Percentiles rank a stretch among this genome's conserved stretches.
phyloP scores from a whole-genome alignment of 2,113 vertebrate species.

The Aegotheles bennettii region DNA sequence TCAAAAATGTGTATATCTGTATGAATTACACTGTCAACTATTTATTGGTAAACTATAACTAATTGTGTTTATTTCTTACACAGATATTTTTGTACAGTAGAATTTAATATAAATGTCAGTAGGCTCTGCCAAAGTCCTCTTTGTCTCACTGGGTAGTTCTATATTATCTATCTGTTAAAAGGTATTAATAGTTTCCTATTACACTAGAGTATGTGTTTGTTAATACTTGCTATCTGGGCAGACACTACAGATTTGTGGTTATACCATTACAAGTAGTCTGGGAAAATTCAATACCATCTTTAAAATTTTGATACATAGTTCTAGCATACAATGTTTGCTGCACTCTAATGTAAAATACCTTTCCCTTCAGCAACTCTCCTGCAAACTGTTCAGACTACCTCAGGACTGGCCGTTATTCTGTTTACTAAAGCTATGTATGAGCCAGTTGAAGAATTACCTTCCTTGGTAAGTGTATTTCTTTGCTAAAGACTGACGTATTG shows the following conservation, averaged over 20 bases:
- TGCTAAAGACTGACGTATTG: neutral
- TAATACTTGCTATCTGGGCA: neutral
- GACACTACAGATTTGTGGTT: neutral
- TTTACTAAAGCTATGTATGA: slow-evolving; percentile 81
- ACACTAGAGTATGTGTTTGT: neutral
- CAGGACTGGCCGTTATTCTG: slow-evolving; percentile 87
- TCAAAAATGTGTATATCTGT: neutral
- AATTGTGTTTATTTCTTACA: neutral
- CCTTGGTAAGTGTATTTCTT: slow-evolving; percentile 77
- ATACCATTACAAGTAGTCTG: neutral
- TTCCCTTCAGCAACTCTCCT: slow-evolving; percentile 79
- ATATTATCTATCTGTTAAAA: neutral
- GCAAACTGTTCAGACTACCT: slow-evolving; percentile 87
- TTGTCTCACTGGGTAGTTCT: neutral
- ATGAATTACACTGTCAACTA: neutral
- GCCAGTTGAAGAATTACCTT: slow-evolving; percentile 75
- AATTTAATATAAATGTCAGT: neutral
- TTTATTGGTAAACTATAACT: neutral
- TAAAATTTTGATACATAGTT: neutral
- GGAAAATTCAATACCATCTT: neutral
- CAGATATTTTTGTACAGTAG: neutral
- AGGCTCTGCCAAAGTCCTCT: neutral
- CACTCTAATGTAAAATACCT: neutral
- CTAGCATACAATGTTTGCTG: neutral
- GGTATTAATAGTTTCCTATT: neutral